phyloP scores from a whole-genome alignment of 2,888 invertebrate species.

The Philereme transversata region DNA sequence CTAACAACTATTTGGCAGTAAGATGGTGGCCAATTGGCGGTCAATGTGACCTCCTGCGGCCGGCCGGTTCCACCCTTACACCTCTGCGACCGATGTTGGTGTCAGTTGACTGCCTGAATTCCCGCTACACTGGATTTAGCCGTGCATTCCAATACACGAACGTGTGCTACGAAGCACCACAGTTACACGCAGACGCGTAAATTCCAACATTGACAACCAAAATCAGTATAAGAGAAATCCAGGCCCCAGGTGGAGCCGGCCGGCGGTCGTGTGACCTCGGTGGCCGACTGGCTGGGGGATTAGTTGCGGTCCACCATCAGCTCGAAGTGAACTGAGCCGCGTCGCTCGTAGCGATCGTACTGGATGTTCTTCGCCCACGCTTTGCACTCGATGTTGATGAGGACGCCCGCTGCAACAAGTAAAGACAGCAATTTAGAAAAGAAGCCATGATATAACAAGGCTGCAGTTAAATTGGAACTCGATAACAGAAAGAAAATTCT shows the following conservation, averaged over 20 bases:
- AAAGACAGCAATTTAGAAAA: no score
- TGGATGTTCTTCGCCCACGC: slow-evolving; percentile 95
- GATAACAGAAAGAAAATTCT: no score
- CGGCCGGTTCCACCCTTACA: slow-evolving; percentile 15
- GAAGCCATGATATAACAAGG: no score
- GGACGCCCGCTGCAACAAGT: slow-evolving; percentile 87
- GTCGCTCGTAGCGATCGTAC: slow-evolving; percentile 93
- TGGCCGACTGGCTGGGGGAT: slow-evolving; percentile 48
- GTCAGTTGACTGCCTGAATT: slow-evolving; percentile 5
- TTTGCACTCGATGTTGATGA: slow-evolving; percentile 97
- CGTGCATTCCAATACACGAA: no score
- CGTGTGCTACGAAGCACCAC: no score
- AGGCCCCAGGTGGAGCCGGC: slow-evolving; percentile 7
- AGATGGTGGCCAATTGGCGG: slow-evolving; percentile 43
- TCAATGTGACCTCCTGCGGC: slow-evolving; percentile 29
- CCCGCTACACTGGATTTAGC: no score
- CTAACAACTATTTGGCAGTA: slow-evolving; percentile 52
- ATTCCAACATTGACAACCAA: no score
- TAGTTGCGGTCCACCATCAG: slow-evolving; percentile 91
- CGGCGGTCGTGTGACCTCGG: slow-evolving; percentile 36
- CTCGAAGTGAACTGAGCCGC: slow-evolving; percentile 97
- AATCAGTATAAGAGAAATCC: no score
- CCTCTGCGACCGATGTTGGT: slow-evolving; percentile 25
- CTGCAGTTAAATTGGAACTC: no score
- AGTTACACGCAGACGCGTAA: no score